Evolutionary conservation across 2,797 vertebrate genomes (phyloP), one percentile per base, ranked within the genome.

Genomic region (Bovichtus variegatus): DNA sequence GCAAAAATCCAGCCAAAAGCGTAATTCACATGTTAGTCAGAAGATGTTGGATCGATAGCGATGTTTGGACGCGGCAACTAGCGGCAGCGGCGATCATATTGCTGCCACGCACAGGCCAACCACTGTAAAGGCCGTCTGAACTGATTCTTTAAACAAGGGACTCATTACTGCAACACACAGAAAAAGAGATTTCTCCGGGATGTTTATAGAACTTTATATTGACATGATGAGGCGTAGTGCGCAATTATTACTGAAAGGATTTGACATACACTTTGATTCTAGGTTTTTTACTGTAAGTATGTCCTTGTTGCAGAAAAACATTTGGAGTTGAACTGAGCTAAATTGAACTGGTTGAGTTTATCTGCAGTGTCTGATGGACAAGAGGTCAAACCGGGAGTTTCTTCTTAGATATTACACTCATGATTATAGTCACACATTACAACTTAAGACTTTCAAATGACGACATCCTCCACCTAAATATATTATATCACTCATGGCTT

Each of bases 41-140:
- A 47, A 40, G 47, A 61, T 59, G 66, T 40, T 0, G 13, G 29
- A 74, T 87, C 80, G 44, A 89, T 88, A 74, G 87, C 80, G 44
- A 89, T 88, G 47, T 19, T 11, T 0, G 9, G 74, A 71, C 18
- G 65, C 38, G 27, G 60, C 46, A 2, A 47, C 58, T 5, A 4
- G 53, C 34, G 47, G 65, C 58, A 19, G 40, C 8, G 12, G 57
- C 6, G 58, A 16, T n/a, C 3, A 10, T 21, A 18, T 21, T 23
- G 60, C 47, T 13, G 51, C n/a, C 27, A 43, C 11, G 38, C 47
- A 38, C 34, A 25, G 68, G 63, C 79, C 71, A 31, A 13, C 13
- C 55, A 3, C 54, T 57, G 5, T 31, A 44, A 58, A 31, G 31
- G 31, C 34, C 34, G 1, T 0, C 34, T 6, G n/a, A 34, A 34